Base-by-base conservation (phyloP, 2,888 invertebrate genomes). In the Abscondita cerata region DNA sequence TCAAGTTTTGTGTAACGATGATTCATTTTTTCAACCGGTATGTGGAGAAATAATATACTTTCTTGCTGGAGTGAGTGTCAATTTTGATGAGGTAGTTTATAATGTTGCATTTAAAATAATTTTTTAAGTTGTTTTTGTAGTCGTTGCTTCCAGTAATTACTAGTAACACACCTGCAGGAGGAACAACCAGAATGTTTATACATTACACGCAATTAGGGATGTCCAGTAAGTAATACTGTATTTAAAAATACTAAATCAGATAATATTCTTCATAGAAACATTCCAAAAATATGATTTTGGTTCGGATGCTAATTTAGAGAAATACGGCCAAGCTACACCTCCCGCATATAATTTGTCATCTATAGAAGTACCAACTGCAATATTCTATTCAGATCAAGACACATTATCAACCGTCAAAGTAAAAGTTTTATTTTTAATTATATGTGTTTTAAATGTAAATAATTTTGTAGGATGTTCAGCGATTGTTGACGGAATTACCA, bases 341-440 rank as follows among this genome's bases (percentile, higher is more conserved):
- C 72, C 73, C 0, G 72, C 79, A 8, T 86, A 85, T 72, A 78
- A 84, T 62, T 72, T 86, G 9, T 75, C 68, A 6, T 80, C 80
- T 33, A 81, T 85, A n/a, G 78, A 68, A 8, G 77, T 81, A 1
- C 85, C 85, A 0, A 75, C 85, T 4, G 82, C 81, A 62, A 75
- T 86, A 0, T 83, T 84, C 68, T 85, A 85, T 64, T 77, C 82
- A 4, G 81, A 82, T 20, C 82, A 84, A 34, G 85, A 86, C 67
- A 82, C 81, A 81, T 67, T 85, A 1, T 79, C 83, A 0, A 77
- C 82, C 8, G 80, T 80, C 0, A 68, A 71, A 16, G 84, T 54
- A 34, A 44, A 19, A 18, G 3, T 9, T 5, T 36, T n/a, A 5
- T 15, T 4, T 41, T 12, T 8, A 9, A 9, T 13, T 12, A 18